These are phyloP conservation scores for Onychomys leucogaster DNA, from an alignment of 2,797 vertebrate species.

Conservation along the genomic window DNA sequence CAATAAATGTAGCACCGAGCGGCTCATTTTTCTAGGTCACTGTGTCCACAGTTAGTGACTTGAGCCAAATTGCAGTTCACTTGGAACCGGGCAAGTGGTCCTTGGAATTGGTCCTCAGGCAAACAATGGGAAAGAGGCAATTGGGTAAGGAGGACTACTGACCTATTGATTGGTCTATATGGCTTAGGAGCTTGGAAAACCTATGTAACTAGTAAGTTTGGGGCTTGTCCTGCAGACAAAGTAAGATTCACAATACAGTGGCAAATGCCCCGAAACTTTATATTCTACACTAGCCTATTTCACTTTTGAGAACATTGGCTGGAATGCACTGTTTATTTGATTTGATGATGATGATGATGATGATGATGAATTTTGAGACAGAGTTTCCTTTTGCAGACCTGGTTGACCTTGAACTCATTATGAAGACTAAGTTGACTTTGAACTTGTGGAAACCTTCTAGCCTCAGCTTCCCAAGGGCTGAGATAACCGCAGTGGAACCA, in stretches of 20 bases:
- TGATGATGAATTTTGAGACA: not conserved
- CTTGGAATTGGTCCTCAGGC: slow-evolving; percentile 32
- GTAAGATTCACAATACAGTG: not conserved
- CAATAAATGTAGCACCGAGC: slow-evolving; percentile 57
- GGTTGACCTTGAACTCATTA: not conserved
- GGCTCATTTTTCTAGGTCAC: slow-evolving; percentile 70
- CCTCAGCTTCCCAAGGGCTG: not conserved
- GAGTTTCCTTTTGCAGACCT: not conserved
- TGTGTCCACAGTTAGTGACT: slow-evolving; percentile 43
- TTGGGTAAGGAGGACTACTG: not conserved
- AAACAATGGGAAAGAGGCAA: slow-evolving; percentile 22
- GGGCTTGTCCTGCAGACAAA: not conserved
- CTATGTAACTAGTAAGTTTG: not conserved
- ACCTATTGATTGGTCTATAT: not conserved
- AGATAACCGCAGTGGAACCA: not conserved
- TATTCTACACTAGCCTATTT: slow-evolving; percentile 4
- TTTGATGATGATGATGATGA: not conserved
- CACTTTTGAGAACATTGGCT: not conserved
- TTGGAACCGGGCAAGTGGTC: not conserved
- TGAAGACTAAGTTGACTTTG: not conserved
- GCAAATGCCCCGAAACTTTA: not conserved
- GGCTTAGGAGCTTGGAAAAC: not conserved
- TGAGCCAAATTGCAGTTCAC: not conserved
- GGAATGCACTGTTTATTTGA: not conserved
- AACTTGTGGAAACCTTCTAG: not conserved